Conservation (phyloP, 2,113 vertebrate species). For the Malurus cyaneus region DNA sequence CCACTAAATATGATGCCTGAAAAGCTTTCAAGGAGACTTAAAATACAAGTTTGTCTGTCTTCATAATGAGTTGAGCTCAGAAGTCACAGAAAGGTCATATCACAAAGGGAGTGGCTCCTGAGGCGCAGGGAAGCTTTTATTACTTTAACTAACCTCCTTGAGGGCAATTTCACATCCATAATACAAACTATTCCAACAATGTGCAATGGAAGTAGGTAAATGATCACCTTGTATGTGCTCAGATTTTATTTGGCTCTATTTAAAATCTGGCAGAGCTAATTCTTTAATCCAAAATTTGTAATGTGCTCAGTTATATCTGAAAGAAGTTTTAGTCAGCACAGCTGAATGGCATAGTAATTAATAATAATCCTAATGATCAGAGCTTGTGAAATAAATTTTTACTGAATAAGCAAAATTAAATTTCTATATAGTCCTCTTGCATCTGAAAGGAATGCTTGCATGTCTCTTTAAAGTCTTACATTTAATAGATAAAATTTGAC, state of each 20-base stretch:
- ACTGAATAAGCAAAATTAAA: constrained; percentile 41
- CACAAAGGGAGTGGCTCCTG: constrained; percentile 54
- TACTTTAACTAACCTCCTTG: constrained; percentile 53
- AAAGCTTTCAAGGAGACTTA: constrained; percentile 20
- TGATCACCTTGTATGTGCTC: background rate
- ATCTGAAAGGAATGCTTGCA: background rate
- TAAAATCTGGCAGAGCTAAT: background rate
- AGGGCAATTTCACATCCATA: constrained; percentile 45
- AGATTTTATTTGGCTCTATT: constrained; percentile 34
- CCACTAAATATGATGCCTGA: background rate
- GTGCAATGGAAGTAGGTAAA: constrained; percentile 11
- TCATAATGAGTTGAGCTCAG: constrained; percentile 33
- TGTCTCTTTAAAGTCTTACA: background rate
- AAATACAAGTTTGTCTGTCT: constrained; percentile 30
- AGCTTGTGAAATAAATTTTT: background rate
- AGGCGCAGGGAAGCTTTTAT: constrained; percentile 51
- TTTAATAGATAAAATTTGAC: background rate
- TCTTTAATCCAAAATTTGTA: constrained; percentile 31
- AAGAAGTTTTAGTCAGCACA: background rate
- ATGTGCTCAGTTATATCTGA: background rate
- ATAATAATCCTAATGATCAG: constrained; percentile 11
- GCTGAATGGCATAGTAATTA: background rate
- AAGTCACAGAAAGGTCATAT: constrained; percentile 57
- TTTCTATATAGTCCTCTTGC: background rate
- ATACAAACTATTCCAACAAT: constrained; percentile 42